Conservation (phyloP, 35 echinoderm and acorn worm species). For the Heliocidaris erythrogramma region DNA sequence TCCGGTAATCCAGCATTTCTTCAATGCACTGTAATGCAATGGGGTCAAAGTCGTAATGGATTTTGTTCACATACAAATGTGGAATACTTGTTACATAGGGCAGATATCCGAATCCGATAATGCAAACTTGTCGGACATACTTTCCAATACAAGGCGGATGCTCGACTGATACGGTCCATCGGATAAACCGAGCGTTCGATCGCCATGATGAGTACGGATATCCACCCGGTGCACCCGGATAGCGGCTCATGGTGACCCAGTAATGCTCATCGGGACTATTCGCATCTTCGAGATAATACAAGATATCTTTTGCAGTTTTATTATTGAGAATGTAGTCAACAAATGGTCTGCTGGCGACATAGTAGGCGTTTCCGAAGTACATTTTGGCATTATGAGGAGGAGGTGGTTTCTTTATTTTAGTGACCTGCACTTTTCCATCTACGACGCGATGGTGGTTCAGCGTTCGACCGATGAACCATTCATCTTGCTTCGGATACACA, state of each 20-base stretch:
- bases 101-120: constrained; percentile 61
- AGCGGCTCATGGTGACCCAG: constrained; percentile 59
- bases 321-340: constrained; percentile 59
- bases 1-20: constrained; percentile 69
- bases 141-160: constrained; percentile 61
- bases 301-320: constrained; percentile 46
- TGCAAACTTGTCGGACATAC: constrained; percentile 60
- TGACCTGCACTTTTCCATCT: constrained; percentile 32
- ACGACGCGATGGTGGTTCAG: constrained; percentile 23
- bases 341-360: constrained; percentile 51
- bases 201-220: constrained; percentile 49
- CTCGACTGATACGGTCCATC: not conserved
- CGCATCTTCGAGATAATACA: constrained; percentile 68
- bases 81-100: constrained; percentile 47
- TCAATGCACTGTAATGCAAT: constrained; percentile 79
- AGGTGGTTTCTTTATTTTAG: constrained; percentile 48
- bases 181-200: constrained; percentile 42
- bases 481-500: not conserved
- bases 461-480: constrained; percentile 25
- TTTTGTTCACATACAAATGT: constrained; percentile 73
- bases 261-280: constrained; percentile 67
- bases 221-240: constrained; percentile 69
- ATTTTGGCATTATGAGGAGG: constrained; percentile 65
- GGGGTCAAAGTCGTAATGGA: constrained; percentile 75
- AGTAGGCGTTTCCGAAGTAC: constrained; percentile 69